Base-by-base conservation (phyloP, 1,140 invertebrate species). In the Drosophila rhopaloa region DNA sequence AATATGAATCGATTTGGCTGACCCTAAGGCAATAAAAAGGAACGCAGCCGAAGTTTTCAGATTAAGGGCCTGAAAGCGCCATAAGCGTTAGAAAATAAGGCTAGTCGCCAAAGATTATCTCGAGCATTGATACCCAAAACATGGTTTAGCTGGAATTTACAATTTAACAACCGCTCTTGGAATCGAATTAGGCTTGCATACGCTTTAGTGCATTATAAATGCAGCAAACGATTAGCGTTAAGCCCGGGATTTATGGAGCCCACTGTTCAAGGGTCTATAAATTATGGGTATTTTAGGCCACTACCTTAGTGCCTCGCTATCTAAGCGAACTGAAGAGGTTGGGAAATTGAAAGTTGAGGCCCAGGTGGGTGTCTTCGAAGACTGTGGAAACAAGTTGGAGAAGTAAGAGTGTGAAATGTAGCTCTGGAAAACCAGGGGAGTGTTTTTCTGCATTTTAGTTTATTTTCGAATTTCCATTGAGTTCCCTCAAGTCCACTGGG, bases 221-320 rank as follows among this genome's bases (percentile, higher is more conserved):
- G 83, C 75, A 79, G 40, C 78, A 86, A 79, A 79, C 88, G 82
- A 86, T 86, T 86, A 86, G 79, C 79, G 70, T 61, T 85, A 61
- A 86, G 79, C 79, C 56, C 35, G n/a, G 38, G 83, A 86, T 86
- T 86, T 85, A 85, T 85, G 82, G 68, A 51, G 53, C 56, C 62
- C 54, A 60, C 47, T 41, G 46, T 73, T 62, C 50, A 27, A 27
- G 46, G 35, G 32, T 43, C 32, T 55, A 55, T 86, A 86, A 86
- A 82, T 86, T 88, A 86, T 82, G 79, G 47, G 24, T 73, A 48
- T 79, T 44, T 84, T 74, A 24, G 43, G 54, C 41, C 55, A 50
- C 24, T 61, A 37, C 27, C 35, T 44, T 29, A 66, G 43, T 32
- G 29, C n/a, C 50, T n/a, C 41, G 44, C 51, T 8, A 32, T 29